A percentile compares a stretch with the other conserved stretches of the same genome.
Evolutionary conservation across 2,113 vertebrate species (phyloP).

Genomic region (Brachypodius melanocephalos): DNA sequence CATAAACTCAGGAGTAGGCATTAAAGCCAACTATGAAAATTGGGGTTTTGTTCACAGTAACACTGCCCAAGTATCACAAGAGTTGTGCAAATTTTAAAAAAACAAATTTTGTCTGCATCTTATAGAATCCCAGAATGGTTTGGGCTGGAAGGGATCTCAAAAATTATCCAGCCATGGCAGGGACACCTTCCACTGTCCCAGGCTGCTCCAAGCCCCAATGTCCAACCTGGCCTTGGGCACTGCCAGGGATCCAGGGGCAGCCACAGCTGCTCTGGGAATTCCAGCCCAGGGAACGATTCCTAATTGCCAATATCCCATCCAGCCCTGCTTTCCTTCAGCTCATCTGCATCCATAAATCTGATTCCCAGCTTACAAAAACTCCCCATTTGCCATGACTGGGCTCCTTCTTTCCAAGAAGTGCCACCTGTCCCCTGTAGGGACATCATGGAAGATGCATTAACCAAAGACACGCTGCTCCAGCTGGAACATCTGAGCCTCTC

Average conservation of each 20-base stretch:
- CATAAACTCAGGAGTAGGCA: not conserved
- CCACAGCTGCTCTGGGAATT: not conserved
- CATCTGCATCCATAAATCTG: not conserved
- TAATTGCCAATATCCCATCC: not conserved
- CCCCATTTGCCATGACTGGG: not conserved
- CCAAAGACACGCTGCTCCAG: not conserved
- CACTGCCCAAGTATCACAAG: not conserved
- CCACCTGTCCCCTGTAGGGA: not conserved
- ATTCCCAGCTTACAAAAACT: not conserved
- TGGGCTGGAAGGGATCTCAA: not conserved
- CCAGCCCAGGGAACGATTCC: not conserved
- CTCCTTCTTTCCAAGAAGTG: not conserved
- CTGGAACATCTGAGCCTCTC: not conserved
- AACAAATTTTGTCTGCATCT: not conserved
- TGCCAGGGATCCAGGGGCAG: not conserved
- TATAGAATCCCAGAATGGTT: fast-evolving
- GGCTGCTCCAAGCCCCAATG: not conserved
- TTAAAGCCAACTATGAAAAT: not conserved
- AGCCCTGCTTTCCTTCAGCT: not conserved
- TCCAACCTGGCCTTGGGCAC: not conserved
- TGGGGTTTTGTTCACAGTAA: not conserved
- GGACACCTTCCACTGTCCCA: not conserved
- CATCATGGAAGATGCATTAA: not conserved
- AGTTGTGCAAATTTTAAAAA: not conserved
- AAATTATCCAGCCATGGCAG: fast-evolving